These are phyloP conservation scores for Machimus rusticus DNA, from an alignment of 2,888 invertebrate genomes.

Conservation along the genomic window DNA sequence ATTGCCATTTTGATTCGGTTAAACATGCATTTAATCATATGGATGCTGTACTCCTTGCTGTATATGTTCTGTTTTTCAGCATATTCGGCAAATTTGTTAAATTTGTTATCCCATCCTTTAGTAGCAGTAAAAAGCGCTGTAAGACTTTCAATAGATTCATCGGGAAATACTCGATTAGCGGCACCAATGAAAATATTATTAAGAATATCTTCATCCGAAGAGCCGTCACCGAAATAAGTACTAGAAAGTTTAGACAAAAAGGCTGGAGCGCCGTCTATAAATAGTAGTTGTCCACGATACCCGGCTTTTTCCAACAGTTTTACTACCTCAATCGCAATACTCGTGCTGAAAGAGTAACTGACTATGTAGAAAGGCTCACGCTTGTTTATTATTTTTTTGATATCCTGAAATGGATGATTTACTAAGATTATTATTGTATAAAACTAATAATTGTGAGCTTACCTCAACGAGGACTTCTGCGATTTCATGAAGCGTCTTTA, in stretches of 20 bases:
- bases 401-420: slow-evolving; percentile 64
- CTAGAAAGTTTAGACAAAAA: slow-evolving; percentile 67
- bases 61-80: slow-evolving; percentile 61
- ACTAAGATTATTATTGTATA: not conserved
- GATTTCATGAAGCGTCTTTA: slow-evolving; percentile 54
- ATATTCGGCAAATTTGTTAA: slow-evolving; percentile 64
- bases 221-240: slow-evolving; percentile 55
- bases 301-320: slow-evolving; percentile 74
- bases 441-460: slow-evolving; percentile 9
- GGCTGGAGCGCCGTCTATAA: slow-evolving; percentile 84
- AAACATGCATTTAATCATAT: slow-evolving; percentile 63
- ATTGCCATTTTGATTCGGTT: slow-evolving; percentile 67
- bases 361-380: slow-evolving; percentile 75
- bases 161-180: slow-evolving; percentile 57
- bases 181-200: slow-evolving; percentile 56
- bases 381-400: slow-evolving; percentile 66
- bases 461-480: slow-evolving; percentile 55
- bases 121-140: slow-evolving; percentile 64
- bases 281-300: slow-evolving; percentile 69
- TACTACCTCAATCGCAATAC: slow-evolving; percentile 80
- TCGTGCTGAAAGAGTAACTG: slow-evolving; percentile 89
- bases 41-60: slow-evolving; percentile 61
- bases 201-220: slow-evolving; percentile 56
- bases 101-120: slow-evolving; percentile 67
- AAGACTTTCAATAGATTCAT: slow-evolving; percentile 56